A percentile compares a stretch with the other conserved stretches of the same genome.
Evolutionary conservation across 1,140 invertebrate genomes (phyloP).

Genomic region (Pteromalus puparum): DNA sequence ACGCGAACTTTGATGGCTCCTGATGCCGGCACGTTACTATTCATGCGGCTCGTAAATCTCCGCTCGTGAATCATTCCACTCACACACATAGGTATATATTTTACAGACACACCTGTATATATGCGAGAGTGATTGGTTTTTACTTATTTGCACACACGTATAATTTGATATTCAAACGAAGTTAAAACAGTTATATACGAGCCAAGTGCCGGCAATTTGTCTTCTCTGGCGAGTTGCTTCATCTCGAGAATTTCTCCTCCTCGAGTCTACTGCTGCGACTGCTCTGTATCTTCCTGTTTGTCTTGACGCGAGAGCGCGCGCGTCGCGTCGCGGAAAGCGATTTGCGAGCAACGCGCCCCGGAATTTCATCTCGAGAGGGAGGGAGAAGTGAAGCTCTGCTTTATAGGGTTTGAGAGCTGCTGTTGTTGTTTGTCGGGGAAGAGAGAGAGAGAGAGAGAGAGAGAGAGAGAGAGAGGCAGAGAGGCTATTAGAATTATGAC

Average conservation of each 20-base stretch:
- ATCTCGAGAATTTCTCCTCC: slow-evolving; percentile 1
- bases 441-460: neutral
- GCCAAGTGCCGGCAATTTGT: slow-evolving; percentile 65
- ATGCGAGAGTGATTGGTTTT: too few relatives aligned
- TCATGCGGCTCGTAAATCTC: neutral
- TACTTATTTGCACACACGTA: too few relatives aligned
- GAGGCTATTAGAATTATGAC: neutral
- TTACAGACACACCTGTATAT: too few relatives aligned
- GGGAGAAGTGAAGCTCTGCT: neutral
- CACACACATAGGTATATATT: neutral
- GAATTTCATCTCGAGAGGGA: slow-evolving; percentile 25
- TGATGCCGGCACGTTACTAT: neutral
- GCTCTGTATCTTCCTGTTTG: slow-evolving; percentile 39
- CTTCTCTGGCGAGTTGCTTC: slow-evolving; percentile 60
- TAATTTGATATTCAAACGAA: slow-evolving; percentile 69
- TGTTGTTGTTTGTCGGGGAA: neutral
- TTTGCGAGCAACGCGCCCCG: neutral
- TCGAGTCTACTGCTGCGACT: neutral
- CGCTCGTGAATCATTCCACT: neutral
- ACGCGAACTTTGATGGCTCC: neutral
- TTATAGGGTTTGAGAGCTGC: neutral
- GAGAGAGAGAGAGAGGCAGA: neutral
- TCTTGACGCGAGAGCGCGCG: slow-evolving; percentile 25
- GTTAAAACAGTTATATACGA: slow-evolving; percentile 65
- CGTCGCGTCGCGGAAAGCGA: slow-evolving; percentile 14